Base-by-base conservation (phyloP, 1,140 invertebrate genomes). In the Listronotus bonariensis region DNA sequence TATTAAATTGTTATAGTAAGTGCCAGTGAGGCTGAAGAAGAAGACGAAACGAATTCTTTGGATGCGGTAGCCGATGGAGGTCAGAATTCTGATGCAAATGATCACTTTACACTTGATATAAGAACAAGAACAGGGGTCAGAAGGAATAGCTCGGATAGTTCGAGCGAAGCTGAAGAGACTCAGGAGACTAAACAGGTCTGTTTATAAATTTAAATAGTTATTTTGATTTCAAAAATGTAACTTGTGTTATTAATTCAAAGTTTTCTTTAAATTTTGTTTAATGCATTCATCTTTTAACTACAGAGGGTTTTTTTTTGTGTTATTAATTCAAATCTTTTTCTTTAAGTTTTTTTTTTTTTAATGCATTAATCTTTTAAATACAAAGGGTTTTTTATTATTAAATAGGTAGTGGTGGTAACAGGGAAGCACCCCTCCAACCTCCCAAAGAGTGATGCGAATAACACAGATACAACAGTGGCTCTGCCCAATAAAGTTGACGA, bases 31-130 rank as follows among this genome's bases (percentile, higher is more conserved):
- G 76, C 85, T 80, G 42, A 89, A 57, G 92, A 92, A 77, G 93
- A 96, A 76, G 95, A 97, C 55, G 95, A 97, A 65, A 88, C 88
- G 78, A 92, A 95, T 72, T 98, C 96, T 81, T 96, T 92, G 77
- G 95, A 97, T 83, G 95, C 95, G 3, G 83, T 91, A 79, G 90
- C 91, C 73, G 87, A 88, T 45, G 86, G 82, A 36, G 79, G 79
- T 58, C 77, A 79, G 54, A 72, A 53, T 53, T 65, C 74, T 52
- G 70, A 79, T 68, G 77, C 79, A 9, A 82, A 84, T 65, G 81
- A 82, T 69, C 82, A 78, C 66, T 90, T 90, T 77, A 88, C 88
- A 58, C 80, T 90, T 66, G 88, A 85, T 77, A 85, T 89, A 74
- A 82, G 86, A 32, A 84, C 61, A 67, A 78, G 60, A 64, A 73